Base-by-base conservation (phyloP, 37 sponge, comb jelly and placozoan species). In the Theonella swinhoei region DNA sequence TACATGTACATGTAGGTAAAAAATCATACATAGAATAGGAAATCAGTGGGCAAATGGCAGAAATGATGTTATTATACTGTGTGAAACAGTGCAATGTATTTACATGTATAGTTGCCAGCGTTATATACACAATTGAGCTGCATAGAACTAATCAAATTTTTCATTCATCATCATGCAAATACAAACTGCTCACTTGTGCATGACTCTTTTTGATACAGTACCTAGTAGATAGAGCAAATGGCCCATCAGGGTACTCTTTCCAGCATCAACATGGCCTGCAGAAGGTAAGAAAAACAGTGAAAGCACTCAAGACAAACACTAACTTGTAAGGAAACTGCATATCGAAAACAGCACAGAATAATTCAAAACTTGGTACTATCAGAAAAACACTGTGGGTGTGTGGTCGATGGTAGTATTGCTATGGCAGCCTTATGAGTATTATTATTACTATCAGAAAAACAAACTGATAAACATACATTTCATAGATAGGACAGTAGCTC, bases 201-300 rank as follows among this genome's bases (percentile, higher is more conserved):
- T 92, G n/a, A 82, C 74, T 43, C 80, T 91, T 85, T 98, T 90
- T 30, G 86, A 79, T 65, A 99, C 95, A 19, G 83, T 70, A 60
- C 99, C 99, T 35, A 96, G 76, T 0, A 87, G 87, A 73, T 82
- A 93, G 11, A 99, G 91, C 11, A 99, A 74, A 63, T 99, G 99
- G 23, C 99, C 99, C 99, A 99, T 96, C 31, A 99, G 85, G 1
- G 99, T 99, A 67, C 97, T 96, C 95, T 99, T 99, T 8, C 99
- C 99, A 33, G 99, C 97, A 83, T 99, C 99, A 38, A 99, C 99
- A 79, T 99, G 99, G 69, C 99, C 99, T 90, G 24, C 4, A 85
- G 1, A 47, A 5, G 4, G 42, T 8, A 3, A 28, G 35, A 36
- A 1, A 8, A 2, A 29, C 37, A 30, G 74, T 2, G 22, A 69